Conservation (phyloP, 2,888 invertebrate species). For the Ctenicera cuprea region DNA sequence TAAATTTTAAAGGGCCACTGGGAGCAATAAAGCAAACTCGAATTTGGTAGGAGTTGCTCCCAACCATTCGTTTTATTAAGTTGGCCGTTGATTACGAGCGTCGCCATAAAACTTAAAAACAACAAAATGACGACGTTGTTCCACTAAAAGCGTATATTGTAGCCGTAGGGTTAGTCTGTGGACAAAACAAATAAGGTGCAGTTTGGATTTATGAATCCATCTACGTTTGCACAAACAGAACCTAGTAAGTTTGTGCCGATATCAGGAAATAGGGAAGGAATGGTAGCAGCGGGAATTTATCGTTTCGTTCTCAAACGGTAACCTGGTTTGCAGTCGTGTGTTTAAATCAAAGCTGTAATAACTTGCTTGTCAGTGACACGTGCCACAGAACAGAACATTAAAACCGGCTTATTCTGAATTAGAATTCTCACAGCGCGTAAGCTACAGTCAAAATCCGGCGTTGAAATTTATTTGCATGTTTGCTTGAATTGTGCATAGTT, state of each 20-base stretch:
- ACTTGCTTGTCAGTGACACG: constrained; percentile 63
- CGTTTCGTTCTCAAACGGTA: constrained; percentile 49
- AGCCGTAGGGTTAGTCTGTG: constrained; percentile 15
- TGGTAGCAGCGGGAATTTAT: constrained; percentile 51
- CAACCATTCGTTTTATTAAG: constrained; percentile 31
- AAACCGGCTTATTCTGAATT: constrained; percentile 46
- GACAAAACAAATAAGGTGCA: constrained; percentile 41
- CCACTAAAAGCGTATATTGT: constrained; percentile 19
- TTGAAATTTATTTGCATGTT: constrained; percentile 32
- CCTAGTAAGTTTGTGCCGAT: constrained; percentile 38
- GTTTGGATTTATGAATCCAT: constrained; percentile 42
- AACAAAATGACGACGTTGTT: constrained; percentile 24
- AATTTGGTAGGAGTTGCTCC: constrained; percentile 23
- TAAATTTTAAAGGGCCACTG: constrained; percentile 26
- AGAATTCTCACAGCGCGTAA: constrained; percentile 38
- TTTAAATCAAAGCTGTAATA: constrained; percentile 65
- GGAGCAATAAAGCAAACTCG: constrained; percentile 30
- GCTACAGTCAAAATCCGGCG: constrained; percentile 33
- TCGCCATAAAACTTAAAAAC: constrained; percentile 31
- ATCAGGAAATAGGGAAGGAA: constrained; percentile 38
- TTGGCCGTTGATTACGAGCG: constrained; percentile 27
- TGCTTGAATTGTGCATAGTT: constrained; percentile 18
- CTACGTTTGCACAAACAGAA: constrained; percentile 46
- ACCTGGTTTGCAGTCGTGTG: constrained; percentile 56
- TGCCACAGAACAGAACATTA: constrained; percentile 53